Evolutionary conservation across 2,113 vertebrate species (phyloP).

Genomic region (Corythoichthys intestinalis): DNA sequence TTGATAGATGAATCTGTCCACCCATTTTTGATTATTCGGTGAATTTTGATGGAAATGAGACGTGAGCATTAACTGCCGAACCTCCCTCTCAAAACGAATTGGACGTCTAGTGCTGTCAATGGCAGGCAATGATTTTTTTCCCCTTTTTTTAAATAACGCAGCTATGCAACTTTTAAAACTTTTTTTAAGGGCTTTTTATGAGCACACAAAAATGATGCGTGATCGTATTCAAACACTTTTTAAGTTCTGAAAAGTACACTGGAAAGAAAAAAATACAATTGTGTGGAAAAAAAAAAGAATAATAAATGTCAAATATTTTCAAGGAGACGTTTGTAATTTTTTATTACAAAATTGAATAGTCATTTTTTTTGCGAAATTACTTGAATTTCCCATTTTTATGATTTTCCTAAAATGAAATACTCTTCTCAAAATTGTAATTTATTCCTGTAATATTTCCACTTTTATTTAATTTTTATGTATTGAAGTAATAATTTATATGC

Average conservation of each 20-base stretch:
- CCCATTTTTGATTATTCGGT: too few relatives aligned
- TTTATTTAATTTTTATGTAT: background rate
- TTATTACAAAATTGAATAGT: background rate
- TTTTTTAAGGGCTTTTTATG: slow-evolving; percentile 30
- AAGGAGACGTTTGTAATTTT: background rate
- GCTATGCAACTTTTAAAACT: slow-evolving; percentile 63
- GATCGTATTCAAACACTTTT: background rate
- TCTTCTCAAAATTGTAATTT: background rate
- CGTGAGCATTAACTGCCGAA: too few relatives aligned
- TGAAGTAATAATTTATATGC: too few relatives aligned
- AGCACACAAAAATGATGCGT: background rate
- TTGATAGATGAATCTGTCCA: too few relatives aligned
- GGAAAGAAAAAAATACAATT: background rate
- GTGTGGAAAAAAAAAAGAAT: background rate
- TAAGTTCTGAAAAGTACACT: background rate
- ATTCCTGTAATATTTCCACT: background rate
- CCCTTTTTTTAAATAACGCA: slow-evolving; percentile 47
- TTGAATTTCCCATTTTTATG: background rate
- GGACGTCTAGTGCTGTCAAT: too few relatives aligned
- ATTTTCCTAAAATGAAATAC: background rate
- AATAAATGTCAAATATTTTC: background rate
- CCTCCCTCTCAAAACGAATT: too few relatives aligned
- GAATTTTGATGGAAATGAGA: too few relatives aligned
- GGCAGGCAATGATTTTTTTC: slow-evolving; percentile 7
- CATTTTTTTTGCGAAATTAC: background rate